Evolutionary conservation across 2,113 vertebrate genomes (phyloP).

Genomic region (Hypanus sabinus): DNA sequence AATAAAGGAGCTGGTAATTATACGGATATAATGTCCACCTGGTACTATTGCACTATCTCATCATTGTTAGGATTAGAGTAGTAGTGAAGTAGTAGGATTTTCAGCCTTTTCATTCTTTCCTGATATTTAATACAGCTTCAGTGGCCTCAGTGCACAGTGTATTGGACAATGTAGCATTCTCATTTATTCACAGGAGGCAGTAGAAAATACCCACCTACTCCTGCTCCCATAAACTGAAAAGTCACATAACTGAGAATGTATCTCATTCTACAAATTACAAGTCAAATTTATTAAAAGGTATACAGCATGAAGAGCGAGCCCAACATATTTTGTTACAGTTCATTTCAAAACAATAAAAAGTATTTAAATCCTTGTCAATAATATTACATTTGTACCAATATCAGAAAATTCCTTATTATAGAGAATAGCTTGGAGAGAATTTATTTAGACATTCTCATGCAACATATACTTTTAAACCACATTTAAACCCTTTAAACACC

Average conservation of each 20-base stretch:
- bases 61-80: not conserved
- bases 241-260: not conserved
- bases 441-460: not conserved
- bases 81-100: not conserved
- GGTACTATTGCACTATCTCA: not conserved
- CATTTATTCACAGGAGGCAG: not conserved
- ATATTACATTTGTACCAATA: not conserved
- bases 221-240: not conserved
- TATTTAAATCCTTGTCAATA: not conserved
- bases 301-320: not conserved
- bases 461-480: too few relatives aligned
- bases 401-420: not conserved
- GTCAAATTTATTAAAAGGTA: not conserved
- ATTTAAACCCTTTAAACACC: slow-evolving; percentile 1
- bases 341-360: not conserved
- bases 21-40: not conserved
- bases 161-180: not conserved
- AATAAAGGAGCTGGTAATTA: not conserved
- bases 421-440: not conserved
- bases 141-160: not conserved
- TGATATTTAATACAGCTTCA: not conserved
- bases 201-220: not conserved
- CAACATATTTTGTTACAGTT: not conserved
- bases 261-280: not conserved
- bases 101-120: not conserved